phyloP scores from a whole-genome alignment of 1,140 invertebrate species.

The Steinernema khuongi region DNA sequence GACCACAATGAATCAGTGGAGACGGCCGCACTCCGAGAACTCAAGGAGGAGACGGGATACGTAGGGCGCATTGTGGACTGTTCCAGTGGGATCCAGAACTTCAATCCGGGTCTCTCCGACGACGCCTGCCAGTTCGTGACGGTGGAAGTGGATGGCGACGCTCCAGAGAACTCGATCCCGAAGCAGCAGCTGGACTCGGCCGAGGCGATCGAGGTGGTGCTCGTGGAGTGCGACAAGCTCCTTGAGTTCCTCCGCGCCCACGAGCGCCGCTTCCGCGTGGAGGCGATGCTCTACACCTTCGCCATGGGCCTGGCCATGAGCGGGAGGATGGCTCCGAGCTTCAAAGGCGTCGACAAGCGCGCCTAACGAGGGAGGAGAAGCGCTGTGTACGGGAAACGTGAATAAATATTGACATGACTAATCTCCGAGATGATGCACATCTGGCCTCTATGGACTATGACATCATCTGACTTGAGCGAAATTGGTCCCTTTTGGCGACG shows the following conservation, averaged over 20 bases:
- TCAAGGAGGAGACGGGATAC: constrained; percentile 45
- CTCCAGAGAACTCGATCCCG: constrained; percentile 34
- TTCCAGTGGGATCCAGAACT: constrained; percentile 23
- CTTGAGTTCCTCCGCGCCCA: constrained; percentile 19
- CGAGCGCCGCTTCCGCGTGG: constrained; percentile 25
- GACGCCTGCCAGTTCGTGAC: constrained; percentile 37
- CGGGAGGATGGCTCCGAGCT: neutral
- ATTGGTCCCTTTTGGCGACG: no score
- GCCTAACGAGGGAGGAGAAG: neutral
- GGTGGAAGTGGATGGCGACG: constrained; percentile 41
- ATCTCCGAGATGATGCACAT: no score
- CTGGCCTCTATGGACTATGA: no score
- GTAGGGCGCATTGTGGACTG: constrained; percentile 19
- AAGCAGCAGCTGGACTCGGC: constrained; percentile 31
- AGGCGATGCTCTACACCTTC: constrained; percentile 37
- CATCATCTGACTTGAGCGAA: no score
- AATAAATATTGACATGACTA: no score
- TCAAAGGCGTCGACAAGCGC: neutral
- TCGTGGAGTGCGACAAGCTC: constrained; percentile 34
- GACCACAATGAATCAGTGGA: constrained; percentile 35
- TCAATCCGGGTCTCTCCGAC: constrained; percentile 39
- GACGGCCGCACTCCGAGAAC: constrained; percentile 33
- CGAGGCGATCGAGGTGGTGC: constrained; percentile 39
- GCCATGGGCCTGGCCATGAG: constrained; percentile 22
- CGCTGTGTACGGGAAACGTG: no score